These are phyloP conservation scores for Drosophila pseudoananassae DNA, from an alignment of 1,140 invertebrate genomes.

Conservation along the genomic window DNA sequence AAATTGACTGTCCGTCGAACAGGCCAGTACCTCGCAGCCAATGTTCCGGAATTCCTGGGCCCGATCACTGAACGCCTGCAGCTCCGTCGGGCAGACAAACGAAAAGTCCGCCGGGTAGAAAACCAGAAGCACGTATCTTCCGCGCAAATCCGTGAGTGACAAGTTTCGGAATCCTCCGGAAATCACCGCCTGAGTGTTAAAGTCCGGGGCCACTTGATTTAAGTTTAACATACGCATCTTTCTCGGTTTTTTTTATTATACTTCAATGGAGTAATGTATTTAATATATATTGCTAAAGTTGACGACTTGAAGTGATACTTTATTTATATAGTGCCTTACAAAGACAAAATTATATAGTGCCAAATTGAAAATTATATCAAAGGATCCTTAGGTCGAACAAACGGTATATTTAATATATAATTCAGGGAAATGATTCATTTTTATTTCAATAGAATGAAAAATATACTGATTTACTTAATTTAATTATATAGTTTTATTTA, in stretches of 20 bases:
- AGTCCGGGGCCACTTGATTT: conserved; percentile 89
- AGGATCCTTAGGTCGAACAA: not conserved
- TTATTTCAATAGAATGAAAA: too few relatives aligned
- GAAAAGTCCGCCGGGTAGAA: conserved; percentile 99
- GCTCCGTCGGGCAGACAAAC: conserved; percentile 97
- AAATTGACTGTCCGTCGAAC: conserved; percentile 95
- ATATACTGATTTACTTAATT: too few relatives aligned
- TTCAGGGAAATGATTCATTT: too few relatives aligned
- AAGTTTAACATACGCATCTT: conserved; percentile 46
- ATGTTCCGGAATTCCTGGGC: conserved; percentile 93
- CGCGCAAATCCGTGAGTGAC: conserved; percentile 93
- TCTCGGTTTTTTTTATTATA: not conserved
- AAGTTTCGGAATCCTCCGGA: conserved; percentile 95
- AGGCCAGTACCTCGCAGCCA: conserved; percentile 92
- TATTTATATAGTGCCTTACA: not conserved
- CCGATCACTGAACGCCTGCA: conserved; percentile 96
- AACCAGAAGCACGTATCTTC: conserved; percentile 97
- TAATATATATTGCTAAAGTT: not conserved
- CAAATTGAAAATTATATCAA: not conserved
- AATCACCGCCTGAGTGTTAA: conserved; percentile 91
- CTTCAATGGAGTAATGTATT: not conserved
- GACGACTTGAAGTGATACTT: not conserved
- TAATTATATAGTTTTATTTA: too few relatives aligned
- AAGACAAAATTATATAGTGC: not conserved
- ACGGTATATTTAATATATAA: too few relatives aligned